A percentile compares a stretch with the other conserved stretches of the same genome.
These are phyloP conservation scores for Ctenoplectra terminalis DNA, from an alignment of 1,140 invertebrate genomes.

Conservation along the genomic window DNA sequence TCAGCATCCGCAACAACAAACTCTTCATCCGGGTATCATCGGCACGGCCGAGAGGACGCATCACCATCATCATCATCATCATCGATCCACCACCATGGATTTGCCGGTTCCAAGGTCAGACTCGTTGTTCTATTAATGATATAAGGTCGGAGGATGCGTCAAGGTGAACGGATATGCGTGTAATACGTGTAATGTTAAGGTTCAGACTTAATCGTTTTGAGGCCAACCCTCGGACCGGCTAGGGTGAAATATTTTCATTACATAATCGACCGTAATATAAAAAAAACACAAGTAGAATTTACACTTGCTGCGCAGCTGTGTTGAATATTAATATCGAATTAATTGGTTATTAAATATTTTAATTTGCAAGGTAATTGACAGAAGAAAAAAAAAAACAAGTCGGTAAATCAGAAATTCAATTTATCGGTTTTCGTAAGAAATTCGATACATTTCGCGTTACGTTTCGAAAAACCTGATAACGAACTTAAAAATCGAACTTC, in stretches of 20 bases:
- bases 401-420: too few species aligned
- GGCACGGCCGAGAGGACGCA: slow-evolving; percentile 30
- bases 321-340: not conserved
- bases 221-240: not conserved
- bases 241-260: slow-evolving; percentile 25
- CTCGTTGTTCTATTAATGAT: slow-evolving; percentile 58
- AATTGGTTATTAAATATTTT: not conserved
- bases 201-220: not conserved
- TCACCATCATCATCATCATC: slow-evolving; percentile 52
- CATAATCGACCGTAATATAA: not conserved
- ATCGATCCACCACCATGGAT: slow-evolving; percentile 56
- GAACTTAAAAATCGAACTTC: not conserved
- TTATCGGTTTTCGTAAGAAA: too few species aligned
- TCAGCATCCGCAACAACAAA: slow-evolving; percentile 56
- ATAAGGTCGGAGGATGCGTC: slow-evolving; percentile 37
- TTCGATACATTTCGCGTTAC: too few species aligned
- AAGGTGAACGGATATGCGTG: slow-evolving; percentile 39
- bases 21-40: slow-evolving; percentile 47
- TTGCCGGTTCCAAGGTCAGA: slow-evolving; percentile 66
- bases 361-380: not conserved
- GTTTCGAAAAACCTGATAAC: too few species aligned
- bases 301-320: not conserved
- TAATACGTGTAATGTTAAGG: slow-evolving; percentile 17
- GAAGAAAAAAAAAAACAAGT: not conserved
- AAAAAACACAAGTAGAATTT: not conserved